These are phyloP conservation scores for Lasioglossum morio DNA, from an alignment of 2,888 invertebrate species.

Conservation along the genomic window DNA sequence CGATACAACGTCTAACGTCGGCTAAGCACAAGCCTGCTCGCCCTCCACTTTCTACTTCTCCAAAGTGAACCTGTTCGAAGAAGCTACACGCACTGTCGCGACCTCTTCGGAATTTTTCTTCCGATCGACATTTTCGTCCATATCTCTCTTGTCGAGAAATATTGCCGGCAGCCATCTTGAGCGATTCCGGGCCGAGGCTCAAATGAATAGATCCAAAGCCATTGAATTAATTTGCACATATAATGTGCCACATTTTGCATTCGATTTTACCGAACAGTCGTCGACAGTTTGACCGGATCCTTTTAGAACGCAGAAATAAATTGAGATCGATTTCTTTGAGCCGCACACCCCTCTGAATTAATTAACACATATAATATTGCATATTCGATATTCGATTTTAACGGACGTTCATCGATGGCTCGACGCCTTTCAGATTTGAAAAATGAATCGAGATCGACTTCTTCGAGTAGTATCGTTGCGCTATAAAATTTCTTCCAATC, in stretches of 20 bases:
- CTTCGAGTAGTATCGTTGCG: neutral
- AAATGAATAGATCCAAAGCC: neutral
- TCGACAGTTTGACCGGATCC: neutral
- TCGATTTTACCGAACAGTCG: neutral
- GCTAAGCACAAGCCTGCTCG: too few species aligned
- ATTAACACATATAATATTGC: neutral
- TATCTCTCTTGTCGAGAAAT: neutral
- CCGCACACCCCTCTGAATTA: neutral
- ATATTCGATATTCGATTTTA: neutral
- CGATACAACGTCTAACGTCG: neutral
- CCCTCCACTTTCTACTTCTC: neutral
- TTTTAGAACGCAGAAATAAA: neutral
- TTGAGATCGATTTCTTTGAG: constrained; percentile 6
- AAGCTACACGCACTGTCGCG: neutral
- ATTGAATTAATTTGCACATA: neutral
- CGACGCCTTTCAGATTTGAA: neutral
- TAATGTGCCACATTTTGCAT: neutral
- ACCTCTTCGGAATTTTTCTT: neutral
- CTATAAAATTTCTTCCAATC: neutral
- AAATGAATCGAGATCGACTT: neutral
- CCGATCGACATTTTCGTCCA: neutral
- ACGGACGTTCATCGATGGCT: neutral
- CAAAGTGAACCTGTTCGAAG: neutral
- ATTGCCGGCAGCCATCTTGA: neutral
- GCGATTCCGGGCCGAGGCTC: neutral